A percentile compares a stretch with the other conserved stretches of the same genome.
Evolutionary conservation across 2,113 vertebrate genomes (phyloP).

Genomic region (Phrynosoma platyrhinos): DNA sequence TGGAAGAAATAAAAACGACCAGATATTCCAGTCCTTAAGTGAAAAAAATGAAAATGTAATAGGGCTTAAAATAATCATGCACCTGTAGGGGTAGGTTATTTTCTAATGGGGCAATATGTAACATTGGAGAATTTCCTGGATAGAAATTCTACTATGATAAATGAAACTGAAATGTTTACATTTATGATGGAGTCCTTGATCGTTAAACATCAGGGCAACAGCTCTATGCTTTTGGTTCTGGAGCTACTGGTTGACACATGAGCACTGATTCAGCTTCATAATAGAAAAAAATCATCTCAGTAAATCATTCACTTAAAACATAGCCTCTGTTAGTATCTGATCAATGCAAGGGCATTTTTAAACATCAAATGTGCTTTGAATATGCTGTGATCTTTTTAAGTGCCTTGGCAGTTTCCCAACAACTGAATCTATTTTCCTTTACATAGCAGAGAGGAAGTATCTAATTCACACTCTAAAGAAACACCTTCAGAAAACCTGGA

Average conservation of each 20-base stretch:
- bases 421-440: conserved; percentile 46
- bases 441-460: conserved; percentile 41
- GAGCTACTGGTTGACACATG: conserved; percentile 38
- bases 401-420: not conserved
- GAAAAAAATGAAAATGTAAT: conserved; percentile 30
- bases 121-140: conserved; percentile 9
- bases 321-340: conserved; percentile 53
- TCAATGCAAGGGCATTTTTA: conserved; percentile 43
- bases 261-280: conserved; percentile 41
- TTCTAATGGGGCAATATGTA: not conserved
- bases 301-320: conserved; percentile 36
- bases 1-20: too few relatives aligned
- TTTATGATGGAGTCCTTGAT: not conserved
- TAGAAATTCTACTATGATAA: conserved; percentile 17
- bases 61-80: conserved; percentile 30
- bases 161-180: conserved; percentile 10
- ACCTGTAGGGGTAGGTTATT: not conserved
- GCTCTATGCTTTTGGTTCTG: conserved; percentile 12
- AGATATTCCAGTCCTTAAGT: not conserved
- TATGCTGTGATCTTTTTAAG: conserved; percentile 41
- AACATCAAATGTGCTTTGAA: conserved; percentile 39
- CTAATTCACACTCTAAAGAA: conserved; percentile 48
- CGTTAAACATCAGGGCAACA: conserved; percentile 35
- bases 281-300: conserved; percentile 39
- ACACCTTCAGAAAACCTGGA: conserved; percentile 62